Evolutionary conservation across 2,888 invertebrate genomes (phyloP).

Genomic region (Cartodere bifasciata): DNA sequence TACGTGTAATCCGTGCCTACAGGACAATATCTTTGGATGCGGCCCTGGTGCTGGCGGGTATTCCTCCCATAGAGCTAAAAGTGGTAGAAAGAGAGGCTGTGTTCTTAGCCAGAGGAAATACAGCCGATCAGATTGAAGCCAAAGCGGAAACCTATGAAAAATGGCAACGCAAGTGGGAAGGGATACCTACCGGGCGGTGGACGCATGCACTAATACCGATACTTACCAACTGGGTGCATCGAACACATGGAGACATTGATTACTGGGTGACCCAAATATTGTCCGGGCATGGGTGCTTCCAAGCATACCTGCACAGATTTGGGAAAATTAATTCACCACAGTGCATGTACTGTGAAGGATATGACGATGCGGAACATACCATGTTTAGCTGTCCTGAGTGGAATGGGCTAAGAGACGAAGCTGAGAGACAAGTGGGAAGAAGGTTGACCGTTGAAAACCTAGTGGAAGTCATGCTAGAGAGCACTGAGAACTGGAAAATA

Average conservation of each 20-base stretch:
- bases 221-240: background rate
- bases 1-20: slow-evolving; percentile 9
- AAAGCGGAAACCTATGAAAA: slow-evolving; percentile 2
- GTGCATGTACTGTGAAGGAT: background rate
- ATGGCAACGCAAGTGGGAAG: slow-evolving; percentile 12
- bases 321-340: slow-evolving; percentile 5
- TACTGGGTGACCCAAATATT: slow-evolving; percentile 17
- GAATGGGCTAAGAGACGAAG: slow-evolving; percentile 1
- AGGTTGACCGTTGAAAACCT: too few species aligned
- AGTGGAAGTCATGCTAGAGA: too few species aligned
- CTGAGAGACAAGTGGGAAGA: slow-evolving; percentile 1
- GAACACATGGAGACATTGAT: slow-evolving; percentile 1
- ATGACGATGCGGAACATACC: slow-evolving; percentile 3
- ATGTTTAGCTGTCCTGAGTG: slow-evolving; percentile 3
- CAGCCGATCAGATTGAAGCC: background rate
- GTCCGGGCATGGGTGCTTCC: slow-evolving; percentile 17
- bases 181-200: slow-evolving; percentile 5
- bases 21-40: slow-evolving; percentile 12
- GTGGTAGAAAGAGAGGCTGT: slow-evolving; percentile 3
- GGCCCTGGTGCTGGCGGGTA: slow-evolving; percentile 8
- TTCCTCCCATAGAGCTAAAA: slow-evolving; percentile 11
- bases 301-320: slow-evolving; percentile 13
- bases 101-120: background rate
- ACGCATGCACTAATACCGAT: slow-evolving; percentile 1
- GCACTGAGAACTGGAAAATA: too few species aligned